Conservation (phyloP, 2,113 vertebrate species). For the Microcebus ravelobensis region DNA sequence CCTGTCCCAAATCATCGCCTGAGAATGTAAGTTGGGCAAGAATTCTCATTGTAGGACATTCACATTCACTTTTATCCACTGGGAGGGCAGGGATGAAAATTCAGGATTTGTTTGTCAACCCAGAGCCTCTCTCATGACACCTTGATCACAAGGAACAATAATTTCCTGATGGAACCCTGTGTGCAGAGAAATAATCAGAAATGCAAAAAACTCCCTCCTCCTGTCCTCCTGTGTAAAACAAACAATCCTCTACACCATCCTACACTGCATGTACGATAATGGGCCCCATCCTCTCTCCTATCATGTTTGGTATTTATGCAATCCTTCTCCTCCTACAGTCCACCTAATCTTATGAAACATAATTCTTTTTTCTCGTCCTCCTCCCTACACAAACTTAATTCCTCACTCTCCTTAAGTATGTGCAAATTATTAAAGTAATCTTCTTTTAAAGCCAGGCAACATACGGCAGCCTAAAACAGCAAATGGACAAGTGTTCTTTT, state of each 20-base stretch:
- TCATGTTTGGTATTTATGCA: constrained; percentile 80
- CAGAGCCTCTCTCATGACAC: neutral
- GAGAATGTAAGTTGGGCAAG: neutral
- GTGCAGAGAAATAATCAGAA: constrained; percentile 14
- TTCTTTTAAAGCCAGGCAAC: constrained; percentile 51
- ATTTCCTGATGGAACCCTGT: neutral
- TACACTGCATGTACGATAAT: constrained; percentile 22
- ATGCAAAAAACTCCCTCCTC: neutral
- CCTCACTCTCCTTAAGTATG: constrained; percentile 69
- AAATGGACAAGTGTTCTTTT: constrained; percentile 6
- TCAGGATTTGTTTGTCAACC: neutral
- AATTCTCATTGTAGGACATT: neutral
- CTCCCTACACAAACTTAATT: constrained; percentile 79
- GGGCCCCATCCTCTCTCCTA: constrained; percentile 59
- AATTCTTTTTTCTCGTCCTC: constrained; percentile 70
- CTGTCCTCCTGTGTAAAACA: constrained; percentile 69
- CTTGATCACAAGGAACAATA: neutral
- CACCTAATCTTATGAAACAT: constrained; percentile 81
- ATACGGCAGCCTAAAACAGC: neutral
- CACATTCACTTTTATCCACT: neutral
- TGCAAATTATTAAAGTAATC: constrained; percentile 51
- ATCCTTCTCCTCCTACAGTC: constrained; percentile 80
- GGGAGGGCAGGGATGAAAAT: neutral
- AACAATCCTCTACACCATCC: constrained; percentile 67
- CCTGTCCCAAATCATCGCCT: neutral